Percentiles rank a stretch among this genome's conserved stretches.
These are phyloP conservation scores for Geotrupes spiniger DNA, from an alignment of 2,888 invertebrate genomes.

Conservation along the genomic window DNA sequence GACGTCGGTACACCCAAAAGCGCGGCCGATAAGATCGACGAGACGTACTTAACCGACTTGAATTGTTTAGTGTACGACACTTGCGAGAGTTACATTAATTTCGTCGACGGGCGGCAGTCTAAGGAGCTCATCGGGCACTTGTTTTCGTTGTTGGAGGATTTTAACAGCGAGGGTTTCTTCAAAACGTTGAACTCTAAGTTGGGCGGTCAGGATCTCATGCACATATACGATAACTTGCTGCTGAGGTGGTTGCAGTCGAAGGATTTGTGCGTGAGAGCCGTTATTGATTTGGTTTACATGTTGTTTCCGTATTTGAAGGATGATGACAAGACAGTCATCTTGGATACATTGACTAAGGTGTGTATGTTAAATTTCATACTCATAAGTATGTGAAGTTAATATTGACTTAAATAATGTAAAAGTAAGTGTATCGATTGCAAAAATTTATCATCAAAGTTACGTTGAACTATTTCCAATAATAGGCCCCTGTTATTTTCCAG, in stretches of 20 bases:
- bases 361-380: too few species aligned
- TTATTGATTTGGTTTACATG: conserved; percentile 64
- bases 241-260: conserved; percentile 54
- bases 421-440: too few species aligned
- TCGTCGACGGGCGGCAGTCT: conserved; percentile 50
- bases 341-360: conserved; percentile 59
- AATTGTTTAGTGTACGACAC: conserved; percentile 50
- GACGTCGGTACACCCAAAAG: not conserved
- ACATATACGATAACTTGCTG: conserved; percentile 37
- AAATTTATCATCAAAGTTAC: too few species aligned
- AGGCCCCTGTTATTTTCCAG: too few species aligned
- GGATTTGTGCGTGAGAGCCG: conserved; percentile 53
- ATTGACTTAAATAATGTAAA: too few species aligned
- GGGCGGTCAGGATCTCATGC: conserved; percentile 30
- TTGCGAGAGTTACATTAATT: conserved; percentile 57
- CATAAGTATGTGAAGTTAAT: too few species aligned
- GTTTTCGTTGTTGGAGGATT: conserved; percentile 56
- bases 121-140: conserved; percentile 55
- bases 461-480: too few species aligned
- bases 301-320: conserved; percentile 56
- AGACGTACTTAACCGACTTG: conserved; percentile 51
- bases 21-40: conserved; percentile 31
- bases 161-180: conserved; percentile 56
- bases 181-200: conserved; percentile 42
- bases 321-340: conserved; percentile 55